Evolutionary conservation across 2,888 invertebrate genomes (phyloP), one percentile per base, ranked within the genome.

Genomic region (Cerceris ruficornis): DNA sequence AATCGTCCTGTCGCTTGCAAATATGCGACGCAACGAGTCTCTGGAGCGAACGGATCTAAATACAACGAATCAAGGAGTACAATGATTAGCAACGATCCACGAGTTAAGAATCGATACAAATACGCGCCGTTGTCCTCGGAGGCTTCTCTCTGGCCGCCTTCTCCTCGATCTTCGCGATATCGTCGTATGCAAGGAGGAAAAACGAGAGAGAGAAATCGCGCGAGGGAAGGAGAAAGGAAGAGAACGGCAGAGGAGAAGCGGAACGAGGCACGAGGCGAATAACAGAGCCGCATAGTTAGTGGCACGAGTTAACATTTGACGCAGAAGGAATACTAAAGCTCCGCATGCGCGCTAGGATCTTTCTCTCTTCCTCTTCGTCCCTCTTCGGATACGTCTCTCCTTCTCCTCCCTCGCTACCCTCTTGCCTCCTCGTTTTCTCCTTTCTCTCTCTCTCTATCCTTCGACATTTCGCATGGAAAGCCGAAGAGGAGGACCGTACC

Each of bases 261-360:
- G 43, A 67, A 50, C 9, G 62, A 66, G 61, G 77, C 77, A 76
- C 76, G 76, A 78, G 78, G 67, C 66, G 70, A 79, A 79, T 83
- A 84, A 86, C 70, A 81, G 84, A 76, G 79, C 85, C 84, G 87
- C 88, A 87, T 90, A 87, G 90, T 90, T 89, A 89, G 88, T 84
- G 84, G 87, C 88, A 84, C 87, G 89, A 89, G 89, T 88, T 89
- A 88, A 87, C 90, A 89, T 90, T 90, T 90, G 89, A 90, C 88
- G 91, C 88, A 87, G 87, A 76, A 84, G 87, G 91, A 91, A 91
- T 91, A 91, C 91, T 88, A 89, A 90, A 86, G 70, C 81, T 85
- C 81, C 77, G 83, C 75, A 85, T 84, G 77, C 81, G 73, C 83
- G 73, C 39, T 65, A 49, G 55, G 17, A 28, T 28, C 28, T 61